A percentile compares a stretch with the other conserved stretches of the same genome.
Evolutionary conservation across 2,888 invertebrate species (phyloP).

Genomic region (Ypsolopha sequella): DNA sequence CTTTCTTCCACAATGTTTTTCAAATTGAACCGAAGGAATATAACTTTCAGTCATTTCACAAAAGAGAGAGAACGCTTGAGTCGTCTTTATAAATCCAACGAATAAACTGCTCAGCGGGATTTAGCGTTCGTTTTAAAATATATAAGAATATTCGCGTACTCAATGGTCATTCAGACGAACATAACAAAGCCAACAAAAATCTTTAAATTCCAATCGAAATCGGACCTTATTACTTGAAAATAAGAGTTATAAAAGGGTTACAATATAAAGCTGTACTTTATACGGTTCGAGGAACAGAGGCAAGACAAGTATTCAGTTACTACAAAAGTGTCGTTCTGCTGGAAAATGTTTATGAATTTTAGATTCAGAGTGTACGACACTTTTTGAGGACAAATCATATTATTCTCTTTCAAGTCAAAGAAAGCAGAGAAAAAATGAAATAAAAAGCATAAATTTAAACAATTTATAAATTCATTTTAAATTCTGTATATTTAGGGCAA

Average conservation of each 20-base stretch:
- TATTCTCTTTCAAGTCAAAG: no score
- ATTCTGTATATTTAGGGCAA: no score
- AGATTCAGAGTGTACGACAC: not conserved
- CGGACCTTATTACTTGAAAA: not conserved
- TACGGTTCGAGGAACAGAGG: not conserved
- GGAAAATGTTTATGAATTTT: slow-evolving; percentile 3
- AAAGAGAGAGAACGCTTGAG: no score
- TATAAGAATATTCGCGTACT: not conserved
- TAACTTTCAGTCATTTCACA: no score
- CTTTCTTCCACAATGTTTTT: no score
- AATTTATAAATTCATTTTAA: no score
- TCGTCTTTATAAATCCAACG: no score
- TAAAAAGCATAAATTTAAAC: no score
- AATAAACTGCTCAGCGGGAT: not conserved
- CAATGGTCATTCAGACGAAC: not conserved
- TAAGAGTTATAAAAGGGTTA: not conserved
- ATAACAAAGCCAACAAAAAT: not conserved
- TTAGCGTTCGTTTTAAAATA: not conserved
- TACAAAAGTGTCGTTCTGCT: slow-evolving; percentile 1
- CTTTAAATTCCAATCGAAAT: no score
- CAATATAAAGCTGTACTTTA: not conserved
- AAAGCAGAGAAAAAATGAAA: no score
- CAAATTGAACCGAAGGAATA: no score
- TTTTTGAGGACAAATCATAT: not conserved
- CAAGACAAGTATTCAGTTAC: not conserved